Evolutionary conservation across 2,113 vertebrate species (phyloP).

Genomic region (Neogale vison): DNA sequence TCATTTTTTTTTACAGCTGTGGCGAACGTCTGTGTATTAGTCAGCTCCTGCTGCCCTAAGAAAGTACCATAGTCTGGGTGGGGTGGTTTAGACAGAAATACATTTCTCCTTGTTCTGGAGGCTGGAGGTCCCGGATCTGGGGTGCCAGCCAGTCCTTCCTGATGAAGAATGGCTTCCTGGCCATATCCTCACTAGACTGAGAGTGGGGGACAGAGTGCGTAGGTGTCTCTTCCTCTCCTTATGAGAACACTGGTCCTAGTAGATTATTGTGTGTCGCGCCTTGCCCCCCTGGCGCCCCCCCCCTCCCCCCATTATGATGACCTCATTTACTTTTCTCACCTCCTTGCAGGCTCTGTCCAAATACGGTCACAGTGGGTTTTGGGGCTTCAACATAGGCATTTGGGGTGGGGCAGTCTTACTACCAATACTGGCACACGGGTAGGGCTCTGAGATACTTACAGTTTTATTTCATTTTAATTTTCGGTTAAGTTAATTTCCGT

Average conservation of each 20-base stretch:
- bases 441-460: not conserved
- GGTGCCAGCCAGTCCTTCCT: not conserved
- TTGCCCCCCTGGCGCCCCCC: too few species aligned
- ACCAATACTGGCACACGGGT: rapidly evolving
- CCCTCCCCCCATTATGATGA: not conserved
- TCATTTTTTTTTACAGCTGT: not conserved
- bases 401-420: not conserved
- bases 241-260: not conserved
- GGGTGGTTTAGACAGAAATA: not conserved
- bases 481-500: not conserved
- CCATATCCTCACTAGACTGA: not conserved
- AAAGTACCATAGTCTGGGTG: not conserved
- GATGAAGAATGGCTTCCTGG: not conserved
- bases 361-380: not conserved
- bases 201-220: not conserved
- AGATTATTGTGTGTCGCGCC: not conserved
- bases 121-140: not conserved
- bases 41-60: not conserved
- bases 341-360: not conserved
- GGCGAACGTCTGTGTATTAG: not conserved
- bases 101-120: not conserved
- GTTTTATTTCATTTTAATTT: not conserved
- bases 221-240: not conserved
- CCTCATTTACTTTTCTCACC: not conserved
- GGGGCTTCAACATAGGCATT: not conserved